Percentiles rank a stretch among this genome's conserved stretches.
These are phyloP conservation scores for Clinocottus analis DNA, from an alignment of 2,113 vertebrate species.

Conservation along the genomic window DNA sequence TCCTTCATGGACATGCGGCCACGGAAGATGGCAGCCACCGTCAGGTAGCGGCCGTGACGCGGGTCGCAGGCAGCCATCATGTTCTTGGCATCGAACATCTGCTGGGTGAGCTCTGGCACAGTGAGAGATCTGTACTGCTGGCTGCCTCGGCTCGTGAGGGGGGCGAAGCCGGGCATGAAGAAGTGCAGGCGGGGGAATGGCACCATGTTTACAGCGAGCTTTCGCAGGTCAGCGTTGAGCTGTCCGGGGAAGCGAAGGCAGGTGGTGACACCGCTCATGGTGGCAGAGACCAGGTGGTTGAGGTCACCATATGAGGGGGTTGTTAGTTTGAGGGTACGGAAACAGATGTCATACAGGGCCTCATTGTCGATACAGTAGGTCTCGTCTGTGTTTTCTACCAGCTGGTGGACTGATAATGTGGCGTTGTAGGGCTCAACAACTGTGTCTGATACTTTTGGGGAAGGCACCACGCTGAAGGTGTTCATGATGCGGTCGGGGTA, in stretches of 20 bases:
- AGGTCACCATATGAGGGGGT: conserved; percentile 87
- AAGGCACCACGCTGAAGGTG: conserved; percentile 87
- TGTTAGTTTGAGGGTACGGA: conserved; percentile 87
- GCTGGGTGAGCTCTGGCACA: conserved; percentile 86
- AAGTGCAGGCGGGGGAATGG: conserved; percentile 88
- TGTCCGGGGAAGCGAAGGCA: conserved; percentile 87
- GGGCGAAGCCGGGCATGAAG: conserved; percentile 88
- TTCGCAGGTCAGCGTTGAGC: conserved; percentile 86
- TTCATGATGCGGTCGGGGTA: conserved; percentile 89
- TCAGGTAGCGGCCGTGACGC: conserved; percentile 85
- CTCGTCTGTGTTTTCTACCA: conserved; percentile 88
- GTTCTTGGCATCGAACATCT: conserved; percentile 88
- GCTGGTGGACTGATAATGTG: conserved; percentile 86
- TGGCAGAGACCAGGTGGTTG: conserved; percentile 86
- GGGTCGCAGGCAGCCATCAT: conserved; percentile 89
- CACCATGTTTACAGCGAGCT: conserved; percentile 87
- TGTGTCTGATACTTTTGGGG: conserved; percentile 87
- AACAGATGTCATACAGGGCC: conserved; percentile 87
- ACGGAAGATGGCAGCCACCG: conserved; percentile 85
- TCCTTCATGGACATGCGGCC: conserved; percentile 90
- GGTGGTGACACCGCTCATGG: conserved; percentile 87
- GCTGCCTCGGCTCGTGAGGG: conserved; percentile 86
- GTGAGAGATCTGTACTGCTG: conserved; percentile 86
- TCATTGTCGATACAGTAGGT: conserved; percentile 88
- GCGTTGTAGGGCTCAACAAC: conserved; percentile 88